phyloP scores from a whole-genome alignment of 2,888 invertebrate genomes.

The Campopleginae sp. region DNA sequence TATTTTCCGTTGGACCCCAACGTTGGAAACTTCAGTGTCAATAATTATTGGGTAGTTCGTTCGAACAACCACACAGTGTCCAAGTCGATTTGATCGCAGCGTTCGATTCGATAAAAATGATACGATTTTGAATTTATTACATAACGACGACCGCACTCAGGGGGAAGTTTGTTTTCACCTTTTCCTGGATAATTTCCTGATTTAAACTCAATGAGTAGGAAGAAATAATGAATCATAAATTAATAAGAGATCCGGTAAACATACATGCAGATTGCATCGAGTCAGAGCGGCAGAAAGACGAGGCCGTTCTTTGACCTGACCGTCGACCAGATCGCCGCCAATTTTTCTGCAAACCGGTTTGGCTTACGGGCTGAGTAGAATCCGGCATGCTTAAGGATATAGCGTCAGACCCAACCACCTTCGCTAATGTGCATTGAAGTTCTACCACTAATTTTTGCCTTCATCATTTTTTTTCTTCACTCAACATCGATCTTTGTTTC shows the following conservation, averaged over 20 bases:
- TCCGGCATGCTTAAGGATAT: conserved; percentile 62
- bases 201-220: neutral
- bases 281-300: conserved; percentile 73
- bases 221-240: neutral
- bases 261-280: conserved; percentile 15
- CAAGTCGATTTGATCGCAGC: too few species aligned
- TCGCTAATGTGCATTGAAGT: conserved; percentile 44
- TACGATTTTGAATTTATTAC: too few species aligned
- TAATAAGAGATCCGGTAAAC: conserved; percentile 4
- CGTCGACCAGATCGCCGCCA: conserved; percentile 79
- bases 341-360: conserved; percentile 81
- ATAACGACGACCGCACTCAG: neutral
- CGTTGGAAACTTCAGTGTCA: too few species aligned
- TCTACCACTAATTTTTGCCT: conserved; percentile 41
- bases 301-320: conserved; percentile 83
- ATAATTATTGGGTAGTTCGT: too few species aligned
- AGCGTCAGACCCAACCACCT: conserved; percentile 20
- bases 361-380: conserved; percentile 71
- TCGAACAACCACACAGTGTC: too few species aligned
- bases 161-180: neutral
- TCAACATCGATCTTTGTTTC: neutral
- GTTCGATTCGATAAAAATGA: too few species aligned
- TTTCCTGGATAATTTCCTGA: neutral
- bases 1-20: too few species aligned
- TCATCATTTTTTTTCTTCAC: conserved; percentile 5